These are phyloP conservation scores for Seira musarum DNA, from an alignment of 2,888 invertebrate genomes.

Conservation along the genomic window DNA sequence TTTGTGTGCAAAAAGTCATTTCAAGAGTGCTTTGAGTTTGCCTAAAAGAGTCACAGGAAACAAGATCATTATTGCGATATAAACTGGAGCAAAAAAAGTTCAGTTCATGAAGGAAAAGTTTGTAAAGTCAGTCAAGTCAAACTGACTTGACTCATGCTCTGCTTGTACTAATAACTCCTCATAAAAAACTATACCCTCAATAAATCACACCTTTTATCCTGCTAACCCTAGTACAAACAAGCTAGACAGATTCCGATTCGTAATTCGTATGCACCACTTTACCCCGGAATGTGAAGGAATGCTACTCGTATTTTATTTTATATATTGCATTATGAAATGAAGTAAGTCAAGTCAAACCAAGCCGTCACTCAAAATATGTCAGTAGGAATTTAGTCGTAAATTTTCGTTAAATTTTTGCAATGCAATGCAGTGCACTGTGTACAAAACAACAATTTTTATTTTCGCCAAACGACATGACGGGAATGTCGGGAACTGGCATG, in stretches of 20 bases:
- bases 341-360: too few relatives aligned
- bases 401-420: not conserved
- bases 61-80: not conserved
- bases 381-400: not conserved
- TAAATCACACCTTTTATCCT: not conserved
- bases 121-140: not conserved
- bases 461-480: not conserved
- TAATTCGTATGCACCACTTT: too few relatives aligned
- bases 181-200: not conserved
- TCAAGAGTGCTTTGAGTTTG: not conserved
- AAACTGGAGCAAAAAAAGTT: not conserved
- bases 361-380: not conserved
- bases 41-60: not conserved
- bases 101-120: not conserved
- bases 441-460: too few relatives aligned
- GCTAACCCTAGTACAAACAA: too few relatives aligned
- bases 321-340: not conserved
- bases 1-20: too few relatives aligned
- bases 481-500: not conserved
- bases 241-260: too few relatives aligned
- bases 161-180: not conserved
- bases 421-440: too few relatives aligned
- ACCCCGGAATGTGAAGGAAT: too few relatives aligned
- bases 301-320: too few relatives aligned
- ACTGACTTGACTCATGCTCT: not conserved